These are phyloP conservation scores for Umimayanthus chanpuru DNA, from an alignment of 92 coral and sea anemone species.

Conservation along the genomic window DNA sequence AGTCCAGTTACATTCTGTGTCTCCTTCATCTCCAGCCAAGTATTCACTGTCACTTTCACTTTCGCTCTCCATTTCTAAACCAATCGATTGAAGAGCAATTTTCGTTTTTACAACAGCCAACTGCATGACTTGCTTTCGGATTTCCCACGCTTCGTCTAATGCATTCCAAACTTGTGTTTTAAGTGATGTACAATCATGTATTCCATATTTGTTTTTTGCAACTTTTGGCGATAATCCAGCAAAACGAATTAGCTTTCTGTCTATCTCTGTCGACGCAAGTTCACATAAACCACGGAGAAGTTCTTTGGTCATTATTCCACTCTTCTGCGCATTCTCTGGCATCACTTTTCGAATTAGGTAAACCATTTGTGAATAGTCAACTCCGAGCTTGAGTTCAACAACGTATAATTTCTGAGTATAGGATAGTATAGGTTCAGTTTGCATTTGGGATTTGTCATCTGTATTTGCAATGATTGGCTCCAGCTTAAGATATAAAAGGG, in stretches of 20 bases:
- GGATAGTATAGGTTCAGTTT: no score
- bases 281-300: slow-evolving; percentile 39
- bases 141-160: slow-evolving; percentile 36
- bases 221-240: slow-evolving; percentile 39
- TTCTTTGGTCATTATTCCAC: slow-evolving; percentile 34
- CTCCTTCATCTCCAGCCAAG: slow-evolving; percentile 25
- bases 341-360: slow-evolving; percentile 12
- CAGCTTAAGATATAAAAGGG: no score
- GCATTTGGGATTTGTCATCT: background rate
- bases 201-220: slow-evolving; percentile 41
- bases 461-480: background rate
- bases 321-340: slow-evolving; percentile 20
- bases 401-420: slow-evolving; percentile 34
- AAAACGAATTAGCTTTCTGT: slow-evolving; percentile 42
- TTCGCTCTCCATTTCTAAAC: slow-evolving; percentile 42
- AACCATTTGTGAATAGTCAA: slow-evolving; percentile 28
- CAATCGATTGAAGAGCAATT: slow-evolving; percentile 34
- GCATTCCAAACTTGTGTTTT: slow-evolving; percentile 42
- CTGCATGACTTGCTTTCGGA: slow-evolving; percentile 41
- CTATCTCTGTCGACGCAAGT: slow-evolving; percentile 46
- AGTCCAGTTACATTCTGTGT: slow-evolving; percentile 47
- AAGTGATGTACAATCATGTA: slow-evolving; percentile 37
- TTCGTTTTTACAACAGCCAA: slow-evolving; percentile 36
- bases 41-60: slow-evolving; percentile 46
- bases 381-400: slow-evolving; percentile 31